Evolutionary conservation across 1,140 invertebrate species (phyloP).

Genomic region (Macrosteles quadrilineatus): DNA sequence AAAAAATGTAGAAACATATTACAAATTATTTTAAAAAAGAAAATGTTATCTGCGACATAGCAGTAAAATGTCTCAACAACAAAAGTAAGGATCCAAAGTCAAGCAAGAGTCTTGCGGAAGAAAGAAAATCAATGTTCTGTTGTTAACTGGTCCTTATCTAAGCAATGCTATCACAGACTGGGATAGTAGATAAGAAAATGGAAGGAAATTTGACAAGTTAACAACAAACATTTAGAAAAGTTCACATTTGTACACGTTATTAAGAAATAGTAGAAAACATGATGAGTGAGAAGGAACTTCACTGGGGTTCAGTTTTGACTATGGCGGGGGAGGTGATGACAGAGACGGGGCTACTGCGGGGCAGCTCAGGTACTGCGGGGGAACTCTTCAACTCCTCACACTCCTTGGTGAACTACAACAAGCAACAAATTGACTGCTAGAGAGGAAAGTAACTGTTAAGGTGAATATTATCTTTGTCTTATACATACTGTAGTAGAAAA

Average conservation of each 20-base stretch:
- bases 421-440: no score
- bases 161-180: conserved; percentile 20
- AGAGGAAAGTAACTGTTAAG: no score
- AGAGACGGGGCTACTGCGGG: conserved; percentile 44
- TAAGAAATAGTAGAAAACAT: conserved; percentile 9
- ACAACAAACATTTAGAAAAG: conserved; percentile 4
- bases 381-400: no score
- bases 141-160: conserved; percentile 19
- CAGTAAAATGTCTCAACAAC: no score
- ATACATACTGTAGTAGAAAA: no score
- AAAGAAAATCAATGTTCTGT: not conserved
- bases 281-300: not conserved
- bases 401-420: no score
- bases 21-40: no score
- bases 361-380: conserved; percentile 14
- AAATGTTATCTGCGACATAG: no score
- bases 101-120: not conserved
- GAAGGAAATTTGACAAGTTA: conserved; percentile 20
- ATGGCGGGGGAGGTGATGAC: conserved; percentile 45
- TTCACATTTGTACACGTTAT: conserved; percentile 12
- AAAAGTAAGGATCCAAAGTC: no score
- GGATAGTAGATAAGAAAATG: conserved; percentile 23
- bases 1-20: no score
- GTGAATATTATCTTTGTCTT: no score
- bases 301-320: conserved; percentile 38